phyloP scores from a whole-genome alignment of 2,888 invertebrate genomes.

The Gastrophysa polygoni region DNA sequence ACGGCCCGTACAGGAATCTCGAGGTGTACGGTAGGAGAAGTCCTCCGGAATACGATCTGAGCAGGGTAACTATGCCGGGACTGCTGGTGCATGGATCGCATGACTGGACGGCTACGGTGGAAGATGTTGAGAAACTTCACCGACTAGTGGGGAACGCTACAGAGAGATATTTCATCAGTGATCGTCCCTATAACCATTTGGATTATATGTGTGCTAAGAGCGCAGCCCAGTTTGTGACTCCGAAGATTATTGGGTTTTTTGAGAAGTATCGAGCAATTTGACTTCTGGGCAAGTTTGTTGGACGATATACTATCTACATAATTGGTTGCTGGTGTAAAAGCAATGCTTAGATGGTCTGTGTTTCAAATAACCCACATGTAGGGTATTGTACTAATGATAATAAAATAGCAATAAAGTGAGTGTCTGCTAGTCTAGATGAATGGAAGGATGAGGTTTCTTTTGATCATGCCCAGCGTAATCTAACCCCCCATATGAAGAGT shows the following conservation, averaged over 20 bases:
- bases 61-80: constrained; percentile 56
- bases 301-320: too few relatives aligned
- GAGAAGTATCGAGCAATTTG: neutral
- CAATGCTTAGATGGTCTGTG: too few relatives aligned
- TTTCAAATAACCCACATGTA: too few relatives aligned
- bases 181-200: constrained; percentile 22
- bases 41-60: constrained; percentile 58
- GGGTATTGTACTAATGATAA: too few relatives aligned
- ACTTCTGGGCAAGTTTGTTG: too few relatives aligned
- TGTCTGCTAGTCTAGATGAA: too few relatives aligned
- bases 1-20: constrained; percentile 31
- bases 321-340: too few relatives aligned
- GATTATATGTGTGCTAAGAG: neutral
- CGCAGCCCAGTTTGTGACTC: neutral
- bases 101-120: constrained; percentile 60
- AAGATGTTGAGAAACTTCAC: constrained; percentile 39
- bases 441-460: too few relatives aligned
- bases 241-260: neutral
- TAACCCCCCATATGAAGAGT: too few relatives aligned
- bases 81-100: constrained; percentile 59
- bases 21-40: constrained; percentile 46
- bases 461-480: too few relatives aligned
- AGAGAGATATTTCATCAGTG: constrained; percentile 30
- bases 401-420: too few relatives aligned
- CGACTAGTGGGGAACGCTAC: constrained; percentile 47